phyloP scores from a whole-genome alignment of 64 coral and sea anemone species.

The Catalaphyllia jardinei region DNA sequence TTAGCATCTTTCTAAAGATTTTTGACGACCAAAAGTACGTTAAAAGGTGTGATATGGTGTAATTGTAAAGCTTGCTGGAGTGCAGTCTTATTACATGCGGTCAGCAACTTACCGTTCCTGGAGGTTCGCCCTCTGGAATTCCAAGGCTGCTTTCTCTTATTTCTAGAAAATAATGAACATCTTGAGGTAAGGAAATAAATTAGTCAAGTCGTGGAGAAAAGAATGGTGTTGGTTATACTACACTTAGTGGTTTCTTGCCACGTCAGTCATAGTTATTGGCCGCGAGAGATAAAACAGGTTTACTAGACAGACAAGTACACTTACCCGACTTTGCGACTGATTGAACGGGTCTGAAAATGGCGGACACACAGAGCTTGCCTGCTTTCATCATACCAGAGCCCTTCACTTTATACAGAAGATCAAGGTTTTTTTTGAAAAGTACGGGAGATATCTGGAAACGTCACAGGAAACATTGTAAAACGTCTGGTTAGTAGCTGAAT shows the following conservation, averaged over 20 bases:
- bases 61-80: no score
- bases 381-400: constrained; percentile 61
- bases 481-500: background rate
- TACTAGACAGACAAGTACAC: background rate
- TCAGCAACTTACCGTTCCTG: constrained; percentile 46
- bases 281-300: no score
- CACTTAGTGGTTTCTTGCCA: background rate
- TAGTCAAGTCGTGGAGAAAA: background rate
- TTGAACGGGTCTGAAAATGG: constrained; percentile 59
- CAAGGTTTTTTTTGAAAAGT: constrained; percentile 54
- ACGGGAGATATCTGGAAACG: constrained; percentile 39
- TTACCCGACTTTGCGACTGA: constrained; percentile 69
- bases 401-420: constrained; percentile 57
- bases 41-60: no score
- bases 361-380: constrained; percentile 68
- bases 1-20: constrained; percentile 46
- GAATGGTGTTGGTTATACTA: background rate
- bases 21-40: background rate
- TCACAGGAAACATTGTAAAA: background rate
- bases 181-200: background rate
- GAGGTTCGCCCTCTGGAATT: constrained; percentile 66
- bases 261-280: no score
- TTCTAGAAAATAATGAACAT: constrained; percentile 9
- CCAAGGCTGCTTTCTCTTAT: constrained; percentile 31
- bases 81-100: background rate